Evolutionary conservation across 1,140 invertebrate species (phyloP).

Genomic region (Sipha flava): DNA sequence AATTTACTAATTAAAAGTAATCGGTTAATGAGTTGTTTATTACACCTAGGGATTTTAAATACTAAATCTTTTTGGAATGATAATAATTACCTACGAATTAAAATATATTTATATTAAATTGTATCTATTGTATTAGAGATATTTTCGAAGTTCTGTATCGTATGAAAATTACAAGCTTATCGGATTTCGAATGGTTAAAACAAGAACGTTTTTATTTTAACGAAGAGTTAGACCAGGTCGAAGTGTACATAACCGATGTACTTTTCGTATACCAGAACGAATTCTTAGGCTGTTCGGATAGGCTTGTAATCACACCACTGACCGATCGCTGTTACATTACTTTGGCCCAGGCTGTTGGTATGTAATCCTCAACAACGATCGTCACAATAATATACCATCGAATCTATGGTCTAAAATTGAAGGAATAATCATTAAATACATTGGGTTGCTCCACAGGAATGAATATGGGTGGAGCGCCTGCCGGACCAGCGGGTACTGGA

Average conservation of each 20-base stretch:
- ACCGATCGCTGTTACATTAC: constrained; percentile 82
- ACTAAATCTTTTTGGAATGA: no score
- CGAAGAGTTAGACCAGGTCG: constrained; percentile 67
- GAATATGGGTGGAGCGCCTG: constrained; percentile 74
- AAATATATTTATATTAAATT: no score
- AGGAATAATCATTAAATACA: no score
- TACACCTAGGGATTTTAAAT: no score
- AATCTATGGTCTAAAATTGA: no score
- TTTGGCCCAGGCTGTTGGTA: constrained; percentile 51
- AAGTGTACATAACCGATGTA: constrained; percentile 87
- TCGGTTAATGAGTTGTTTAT: no score
- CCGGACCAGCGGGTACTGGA: constrained; percentile 50
- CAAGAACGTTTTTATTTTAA: constrained; percentile 95
- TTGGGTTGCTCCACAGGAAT: constrained; percentile 73
- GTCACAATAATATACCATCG: no score
- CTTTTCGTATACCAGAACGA: constrained; percentile 81
- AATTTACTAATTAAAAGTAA: no score
- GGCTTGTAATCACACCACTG: constrained; percentile 73
- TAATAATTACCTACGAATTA: no score
- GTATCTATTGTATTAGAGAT: constrained; percentile 46
- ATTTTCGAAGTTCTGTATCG: constrained; percentile 55
- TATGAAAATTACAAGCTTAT: constrained; percentile 71
- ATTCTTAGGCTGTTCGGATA: constrained; percentile 76
- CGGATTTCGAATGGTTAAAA: constrained; percentile 94
- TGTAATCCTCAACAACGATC: no score